Base-by-base conservation (phyloP, 2,888 invertebrate genomes). In the Trachelus troglodyta region DNA sequence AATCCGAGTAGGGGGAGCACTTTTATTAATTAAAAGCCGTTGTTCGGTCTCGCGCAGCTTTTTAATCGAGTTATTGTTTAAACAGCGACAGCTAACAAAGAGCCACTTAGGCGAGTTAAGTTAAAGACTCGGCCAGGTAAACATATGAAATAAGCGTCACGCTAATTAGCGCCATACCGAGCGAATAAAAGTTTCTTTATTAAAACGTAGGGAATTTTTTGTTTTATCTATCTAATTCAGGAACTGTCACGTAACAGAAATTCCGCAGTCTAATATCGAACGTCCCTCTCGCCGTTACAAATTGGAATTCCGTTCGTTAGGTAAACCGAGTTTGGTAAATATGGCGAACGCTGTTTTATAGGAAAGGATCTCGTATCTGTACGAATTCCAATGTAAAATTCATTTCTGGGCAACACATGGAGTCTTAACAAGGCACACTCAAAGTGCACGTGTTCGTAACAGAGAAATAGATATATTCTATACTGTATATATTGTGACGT, bases 11-110 rank as follows among this genome's bases (percentile, higher is more conserved):
- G 85, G 80, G 83, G 81, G 85, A 88, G 88, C 87, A 89, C 89
- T 90, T 88, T 88, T 87, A 87, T 88, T 90, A 90, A 90, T 88
- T 89, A 87, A 88, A 87, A 87, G 86, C 88, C 88, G 89, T 89
- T 90, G 89, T 89, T 88, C 86, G 86, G 83, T 85, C 88, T 85
- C 82, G 85, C 83, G 82, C 78, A 80, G 85, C 84, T 88, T 85
- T 89, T 89, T 88, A 87, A 88, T 88, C 87, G 88, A 86, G 87
- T 89, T 89, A 89, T 89, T 87, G 89, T 86, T 86, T 86, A 86
- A 88, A 86, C 86, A 85, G 85, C 84, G 81, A 83, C 80, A 80
- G 81, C 81, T 81, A n/a, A 33, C 37, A 68, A 69, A 75, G 79
- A 69, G 73, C 77, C 56, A 40, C 74, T 75, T 30, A 74, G 71